Evolutionary conservation across 2,888 invertebrate species (phyloP), one percentile per base, ranked within the genome.

Genomic region (Fragum whitleyi): DNA sequence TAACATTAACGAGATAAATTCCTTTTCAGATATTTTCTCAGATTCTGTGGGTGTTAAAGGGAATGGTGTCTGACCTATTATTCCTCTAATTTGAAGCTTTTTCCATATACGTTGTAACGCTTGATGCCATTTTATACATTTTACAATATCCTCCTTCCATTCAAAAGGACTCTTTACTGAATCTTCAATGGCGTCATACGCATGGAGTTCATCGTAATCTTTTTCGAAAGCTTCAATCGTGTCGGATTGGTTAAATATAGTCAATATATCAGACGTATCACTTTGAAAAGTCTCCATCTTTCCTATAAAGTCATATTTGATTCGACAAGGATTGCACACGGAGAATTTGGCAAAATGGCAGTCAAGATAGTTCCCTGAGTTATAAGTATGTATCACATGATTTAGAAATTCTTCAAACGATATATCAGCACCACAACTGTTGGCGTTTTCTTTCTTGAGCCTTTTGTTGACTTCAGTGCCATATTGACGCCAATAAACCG

Each of bases 221-320:
- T 32, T 26, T 42, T 62, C 53, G 14, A 80, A 42, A 7, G 61
- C 29, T 7, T 68, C 61, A 1, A 84, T 7, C 1, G 76, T 81
- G 42, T 73, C 28, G 0, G 65, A 55, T 32, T 80, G 77, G 29
- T 76, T 67, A 2, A 81, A 32, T 39, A 39, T 32, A 3, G 47
- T 23, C 14, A 81, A 59, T 14, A 84, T 69, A 55, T 68, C 65
- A 19, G 76, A 39, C 3, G 81, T 68, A 32, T 89, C 88, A 0
- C 78, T 79, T 61, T 68, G 62, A 28, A 88, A 78, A 2, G 83
- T 85, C 68, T 89, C 89, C 67, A 89, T 72, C 47, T 86, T 86
- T 3, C 86, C 89, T 1, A 88, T 82, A 68, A 83, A 87, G 28
- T 83, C 78, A 59, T 88, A 89, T 39, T 77, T 61, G 11, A 65